phyloP scores from a whole-genome alignment of 2,888 invertebrate genomes.

The Ctena decussata region DNA sequence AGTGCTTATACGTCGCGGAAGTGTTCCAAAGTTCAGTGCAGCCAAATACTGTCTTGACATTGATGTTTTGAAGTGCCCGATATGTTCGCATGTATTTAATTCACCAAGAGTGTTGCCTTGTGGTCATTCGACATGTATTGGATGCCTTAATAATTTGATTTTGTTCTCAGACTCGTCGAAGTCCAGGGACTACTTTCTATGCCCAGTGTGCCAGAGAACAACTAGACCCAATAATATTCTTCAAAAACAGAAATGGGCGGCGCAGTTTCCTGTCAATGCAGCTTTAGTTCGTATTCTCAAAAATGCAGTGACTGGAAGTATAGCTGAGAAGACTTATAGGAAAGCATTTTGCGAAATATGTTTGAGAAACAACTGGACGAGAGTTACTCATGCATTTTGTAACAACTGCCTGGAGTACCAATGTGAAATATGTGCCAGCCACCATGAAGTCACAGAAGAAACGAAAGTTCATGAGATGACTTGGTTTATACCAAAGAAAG shows the following conservation, averaged over 20 bases:
- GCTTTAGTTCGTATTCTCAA: slow-evolving; percentile 42
- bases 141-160: slow-evolving; percentile 53
- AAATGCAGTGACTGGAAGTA: slow-evolving; percentile 47
- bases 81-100: slow-evolving; percentile 59
- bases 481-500: slow-evolving; percentile 13
- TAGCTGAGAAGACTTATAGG: slow-evolving; percentile 35
- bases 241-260: slow-evolving; percentile 54
- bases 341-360: slow-evolving; percentile 63
- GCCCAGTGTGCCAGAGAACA: slow-evolving; percentile 49
- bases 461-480: slow-evolving; percentile 51
- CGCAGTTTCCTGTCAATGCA: slow-evolving; percentile 56
- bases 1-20: neutral
- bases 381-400: slow-evolving; percentile 32
- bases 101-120: slow-evolving; percentile 60
- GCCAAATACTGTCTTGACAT: slow-evolving; percentile 53
- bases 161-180: slow-evolving; percentile 51
- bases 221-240: slow-evolving; percentile 30
- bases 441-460: slow-evolving; percentile 52
- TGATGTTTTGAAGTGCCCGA: slow-evolving; percentile 61
- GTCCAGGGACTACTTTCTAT: slow-evolving; percentile 50
- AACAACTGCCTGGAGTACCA: slow-evolving; percentile 57
- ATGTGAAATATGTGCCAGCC: slow-evolving; percentile 48
- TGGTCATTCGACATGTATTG: slow-evolving; percentile 59
- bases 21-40: slow-evolving; percentile 38
- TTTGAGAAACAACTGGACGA: slow-evolving; percentile 54